These are phyloP conservation scores for Limnephilus lunatus DNA, from an alignment of 2,888 invertebrate genomes.

Conservation along the genomic window DNA sequence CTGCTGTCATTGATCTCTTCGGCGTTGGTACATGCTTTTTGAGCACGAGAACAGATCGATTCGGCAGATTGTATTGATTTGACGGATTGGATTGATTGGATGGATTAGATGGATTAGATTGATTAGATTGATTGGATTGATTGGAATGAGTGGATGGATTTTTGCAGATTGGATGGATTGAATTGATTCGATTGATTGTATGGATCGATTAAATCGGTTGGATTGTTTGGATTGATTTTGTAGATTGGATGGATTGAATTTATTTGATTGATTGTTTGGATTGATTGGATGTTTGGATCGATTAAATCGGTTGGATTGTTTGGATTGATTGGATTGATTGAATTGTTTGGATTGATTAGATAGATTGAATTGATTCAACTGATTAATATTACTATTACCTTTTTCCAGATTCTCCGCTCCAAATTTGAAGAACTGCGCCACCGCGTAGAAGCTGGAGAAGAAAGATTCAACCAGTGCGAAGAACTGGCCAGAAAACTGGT, in stretches of 20 bases:
- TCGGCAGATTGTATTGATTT: not conserved
- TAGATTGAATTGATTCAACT: not conserved
- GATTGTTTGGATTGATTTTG: too few species aligned
- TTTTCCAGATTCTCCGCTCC: conserved; percentile 83
- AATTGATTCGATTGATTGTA: too few species aligned
- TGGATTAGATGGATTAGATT: not conserved
- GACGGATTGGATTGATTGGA: too few species aligned
- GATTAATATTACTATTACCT: not conserved
- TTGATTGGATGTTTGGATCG: too few species aligned
- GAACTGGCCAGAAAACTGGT: conserved; percentile 92
- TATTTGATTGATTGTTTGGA: too few species aligned
- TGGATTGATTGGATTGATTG: not conserved
- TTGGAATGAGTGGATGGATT: not conserved
- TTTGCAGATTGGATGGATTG: too few species aligned
- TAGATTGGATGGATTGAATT: too few species aligned
- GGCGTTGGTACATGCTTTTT: not conserved
- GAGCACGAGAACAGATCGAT: not conserved
- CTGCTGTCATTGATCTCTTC: not conserved
- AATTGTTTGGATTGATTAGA: not conserved
- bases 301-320: not conserved
- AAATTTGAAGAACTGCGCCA: conserved; percentile 96
- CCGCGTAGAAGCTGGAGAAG: conserved; percentile 92
- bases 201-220: too few species aligned
- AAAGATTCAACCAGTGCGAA: conserved; percentile 93
- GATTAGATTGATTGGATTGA: not conserved